Percentiles rank a stretch among this genome's conserved stretches.
phyloP scores from a whole-genome alignment of 2,797 vertebrate genomes.

The Lacerta bilineata region DNA sequence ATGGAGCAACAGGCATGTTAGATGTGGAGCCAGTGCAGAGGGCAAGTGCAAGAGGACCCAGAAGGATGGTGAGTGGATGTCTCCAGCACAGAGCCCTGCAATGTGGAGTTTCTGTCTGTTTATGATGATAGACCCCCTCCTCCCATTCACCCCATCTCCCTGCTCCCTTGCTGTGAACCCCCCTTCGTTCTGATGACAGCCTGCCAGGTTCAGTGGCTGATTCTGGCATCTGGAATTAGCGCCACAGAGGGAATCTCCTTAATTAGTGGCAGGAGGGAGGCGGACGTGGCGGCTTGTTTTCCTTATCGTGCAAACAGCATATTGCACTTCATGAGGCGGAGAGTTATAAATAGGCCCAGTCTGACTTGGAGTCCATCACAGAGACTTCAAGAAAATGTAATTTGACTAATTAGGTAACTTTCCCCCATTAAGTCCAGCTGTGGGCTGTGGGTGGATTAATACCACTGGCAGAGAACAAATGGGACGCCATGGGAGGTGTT shows the following conservation, averaged over 20 bases:
- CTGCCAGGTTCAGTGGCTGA: constrained; percentile 11
- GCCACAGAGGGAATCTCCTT: constrained; percentile 65
- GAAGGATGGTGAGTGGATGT: too few species aligned
- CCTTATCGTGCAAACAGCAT: constrained; percentile 43
- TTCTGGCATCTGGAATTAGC: constrained; percentile 56
- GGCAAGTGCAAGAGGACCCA: too few species aligned
- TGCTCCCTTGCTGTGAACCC: not conserved
- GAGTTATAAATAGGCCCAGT: constrained; percentile 74
- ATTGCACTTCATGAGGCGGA: constrained; percentile 61
- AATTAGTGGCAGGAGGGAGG: constrained; percentile 70
- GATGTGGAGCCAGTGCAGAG: too few species aligned
- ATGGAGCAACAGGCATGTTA: too few species aligned
- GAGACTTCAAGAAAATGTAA: constrained; percentile 70
- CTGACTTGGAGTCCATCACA: constrained; percentile 67
- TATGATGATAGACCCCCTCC: not conserved
- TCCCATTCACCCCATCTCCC: too few species aligned
- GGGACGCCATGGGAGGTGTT: not conserved
- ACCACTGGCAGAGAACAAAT: constrained; percentile 7
- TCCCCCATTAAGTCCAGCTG: constrained; percentile 23
- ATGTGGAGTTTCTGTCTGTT: too few species aligned
- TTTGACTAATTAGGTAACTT: constrained; percentile 73
- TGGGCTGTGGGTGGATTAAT: constrained; percentile 3
- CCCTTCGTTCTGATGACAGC: not conserved
- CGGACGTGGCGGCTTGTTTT: constrained; percentile 41
- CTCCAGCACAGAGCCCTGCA: too few species aligned